These are phyloP conservation scores for Poeciliopsis turneri DNA, from an alignment of 2,797 vertebrate genomes.

Conservation along the genomic window DNA sequence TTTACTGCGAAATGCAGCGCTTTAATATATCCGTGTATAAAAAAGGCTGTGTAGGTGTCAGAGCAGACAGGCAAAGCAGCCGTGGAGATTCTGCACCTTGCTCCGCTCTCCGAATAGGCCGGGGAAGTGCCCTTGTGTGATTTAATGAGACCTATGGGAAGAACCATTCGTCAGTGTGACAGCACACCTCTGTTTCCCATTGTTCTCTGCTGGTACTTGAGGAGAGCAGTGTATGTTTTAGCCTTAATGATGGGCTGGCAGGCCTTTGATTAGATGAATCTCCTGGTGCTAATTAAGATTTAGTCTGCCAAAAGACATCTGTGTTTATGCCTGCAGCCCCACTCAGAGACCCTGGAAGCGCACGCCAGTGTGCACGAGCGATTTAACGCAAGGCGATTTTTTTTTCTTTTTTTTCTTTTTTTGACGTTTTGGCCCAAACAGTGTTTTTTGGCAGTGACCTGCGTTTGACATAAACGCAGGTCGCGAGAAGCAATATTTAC, in stretches of 20 bases:
- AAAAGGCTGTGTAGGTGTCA: constrained; percentile 49
- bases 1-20: constrained; percentile 43
- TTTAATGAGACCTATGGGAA: constrained; percentile 78
- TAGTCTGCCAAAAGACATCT: constrained; percentile 66
- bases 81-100: constrained; percentile 50
- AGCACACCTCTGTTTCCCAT: constrained; percentile 71
- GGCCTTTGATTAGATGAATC: constrained; percentile 74
- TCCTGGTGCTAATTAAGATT: constrained; percentile 73
- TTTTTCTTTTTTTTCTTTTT: too few relatives aligned
- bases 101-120: constrained; percentile 54
- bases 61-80: constrained; percentile 45
- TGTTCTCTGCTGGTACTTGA: constrained; percentile 72
- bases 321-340: constrained; percentile 53
- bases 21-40: constrained; percentile 48
- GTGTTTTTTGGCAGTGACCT: constrained; percentile 16
- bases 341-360: constrained; percentile 9
- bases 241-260: constrained; percentile 71
- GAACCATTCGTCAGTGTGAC: constrained; percentile 76
- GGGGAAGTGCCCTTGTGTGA: constrained; percentile 74
- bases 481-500: not conserved
- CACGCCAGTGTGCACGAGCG: not conserved
- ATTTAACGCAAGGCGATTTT: constrained; percentile 1
- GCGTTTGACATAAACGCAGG: constrained; percentile 8
- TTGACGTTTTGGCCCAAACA: constrained; percentile 15
- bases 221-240: constrained; percentile 66